Percentiles rank a stretch among this genome's conserved stretches.
Evolutionary conservation across 1,140 invertebrate species (phyloP).

Genomic region (Drosophila tsacasi): DNA sequence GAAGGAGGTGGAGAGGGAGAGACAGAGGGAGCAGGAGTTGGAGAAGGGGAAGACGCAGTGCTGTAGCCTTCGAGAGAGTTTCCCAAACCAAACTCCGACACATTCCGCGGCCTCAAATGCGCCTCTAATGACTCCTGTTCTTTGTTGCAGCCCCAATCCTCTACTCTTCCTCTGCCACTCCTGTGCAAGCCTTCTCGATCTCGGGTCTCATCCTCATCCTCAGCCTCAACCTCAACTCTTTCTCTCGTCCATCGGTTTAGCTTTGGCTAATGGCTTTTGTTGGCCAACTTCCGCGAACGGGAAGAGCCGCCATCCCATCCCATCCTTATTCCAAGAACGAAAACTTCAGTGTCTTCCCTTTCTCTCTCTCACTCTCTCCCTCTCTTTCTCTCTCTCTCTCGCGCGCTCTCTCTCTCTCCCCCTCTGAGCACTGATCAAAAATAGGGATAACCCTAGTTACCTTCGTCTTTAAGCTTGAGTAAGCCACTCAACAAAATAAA

Average conservation of each 20-base stretch:
- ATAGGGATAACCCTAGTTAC: too few relatives aligned
- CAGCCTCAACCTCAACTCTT: constrained; percentile 15
- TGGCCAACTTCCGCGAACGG: constrained; percentile 73
- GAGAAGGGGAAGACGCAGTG: neutral
- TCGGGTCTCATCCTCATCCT: constrained; percentile 18
- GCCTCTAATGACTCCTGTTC: constrained; percentile 82
- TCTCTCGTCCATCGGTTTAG: constrained; percentile 22
- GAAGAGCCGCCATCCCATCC: constrained; percentile 14
- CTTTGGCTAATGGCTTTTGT: constrained; percentile 73
- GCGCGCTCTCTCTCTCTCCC: too few relatives aligned
- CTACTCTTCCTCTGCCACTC: constrained; percentile 22
- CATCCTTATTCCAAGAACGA: constrained; percentile 36
- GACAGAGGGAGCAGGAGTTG: neutral
- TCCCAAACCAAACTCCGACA: constrained; percentile 37
- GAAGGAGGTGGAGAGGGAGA: neutral
- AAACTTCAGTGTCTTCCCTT: constrained; percentile 4
- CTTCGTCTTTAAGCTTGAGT: neutral
- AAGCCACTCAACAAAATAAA: neutral
- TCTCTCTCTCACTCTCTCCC: neutral
- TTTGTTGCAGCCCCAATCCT: constrained; percentile 60
- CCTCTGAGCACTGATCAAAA: constrained; percentile 7
- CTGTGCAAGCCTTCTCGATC: constrained; percentile 8
- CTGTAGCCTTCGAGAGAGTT: constrained; percentile 30
- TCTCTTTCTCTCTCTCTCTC: neutral
- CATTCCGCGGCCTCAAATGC: constrained; percentile 76